Evolutionary conservation across 2,113 vertebrate species (phyloP), one percentile per base, ranked within the genome.

Genomic region (Cariama cristata): DNA sequence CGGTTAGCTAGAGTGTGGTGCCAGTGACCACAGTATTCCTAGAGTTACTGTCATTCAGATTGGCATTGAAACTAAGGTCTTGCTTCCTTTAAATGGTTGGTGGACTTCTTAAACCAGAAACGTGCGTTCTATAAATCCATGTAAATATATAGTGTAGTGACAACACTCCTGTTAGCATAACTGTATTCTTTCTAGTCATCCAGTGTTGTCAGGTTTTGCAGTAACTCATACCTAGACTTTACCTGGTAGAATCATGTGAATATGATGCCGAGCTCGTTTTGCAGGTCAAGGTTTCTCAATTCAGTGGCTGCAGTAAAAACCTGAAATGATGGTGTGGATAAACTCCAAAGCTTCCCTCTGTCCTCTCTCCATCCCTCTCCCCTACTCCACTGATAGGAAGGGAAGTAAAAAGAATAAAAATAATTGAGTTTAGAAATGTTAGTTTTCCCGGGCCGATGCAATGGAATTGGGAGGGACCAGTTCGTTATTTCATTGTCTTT

Each of bases 61-160:
- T 4, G 33, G 33, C 12, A 23, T 21, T 23, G 30, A 33, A 47
- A 42, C 6, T 1, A 22, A 68, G 50, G 40, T 40, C 24, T 80
- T 27, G 26, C 21, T 40, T 27, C 26, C 15, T 72, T 59, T 35
- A 47, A 35, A 20, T 9, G 42, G 28, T 63, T 1, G 2, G 12
- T 24, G 40, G 5, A 2, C 45, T 40, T 73, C 35, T 33, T 35
- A 20, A 12, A 53, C 8, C 9, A 60, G 40, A 79, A 79, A 35
- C 2, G 12, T 27, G 7, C 0, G 0, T 33, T 76, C 47, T 35
- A 0, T n/a, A 59, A 45, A 16, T 8, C 8, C 19, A 3, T 8
- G 14, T 24, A 44, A 56, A 60, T 27, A 11, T 1, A 4, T 3
- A 16, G 14, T 5, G 22, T 35, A 5, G 14, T 35, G 76, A 11